phyloP scores from a whole-genome alignment of 2,113 vertebrate species.

The Myrmophylax atrothorax region DNA sequence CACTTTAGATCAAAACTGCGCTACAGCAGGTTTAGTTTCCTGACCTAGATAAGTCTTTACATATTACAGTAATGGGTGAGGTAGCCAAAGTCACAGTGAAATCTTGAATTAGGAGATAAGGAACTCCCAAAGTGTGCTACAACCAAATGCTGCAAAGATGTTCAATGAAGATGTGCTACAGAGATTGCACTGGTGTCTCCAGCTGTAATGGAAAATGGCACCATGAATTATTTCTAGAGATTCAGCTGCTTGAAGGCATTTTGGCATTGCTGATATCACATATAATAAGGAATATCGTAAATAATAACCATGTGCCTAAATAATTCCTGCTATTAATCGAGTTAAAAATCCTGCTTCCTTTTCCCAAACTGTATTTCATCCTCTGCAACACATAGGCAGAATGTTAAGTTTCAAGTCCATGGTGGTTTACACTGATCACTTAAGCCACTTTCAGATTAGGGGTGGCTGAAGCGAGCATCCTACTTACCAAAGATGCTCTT shows the following conservation, averaged over 20 bases:
- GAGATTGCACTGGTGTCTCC: not conserved
- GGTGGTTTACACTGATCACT: not conserved
- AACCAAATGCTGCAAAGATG: not conserved
- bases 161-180: not conserved
- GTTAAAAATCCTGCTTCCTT: not conserved
- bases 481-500: not conserved
- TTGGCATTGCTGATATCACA: not conserved
- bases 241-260: not conserved
- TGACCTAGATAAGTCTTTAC: constrained; percentile 54
- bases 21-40: constrained; percentile 50
- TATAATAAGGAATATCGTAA: not conserved
- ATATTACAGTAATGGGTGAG: constrained; percentile 29
- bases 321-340: not conserved
- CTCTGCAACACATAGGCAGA: not conserved
- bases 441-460: constrained; percentile 20
- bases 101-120: not conserved
- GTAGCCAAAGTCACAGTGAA: constrained; percentile 6
- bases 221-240: not conserved
- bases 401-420: not conserved
- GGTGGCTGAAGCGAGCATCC: not conserved
- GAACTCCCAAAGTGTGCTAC: not conserved
- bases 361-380: not conserved
- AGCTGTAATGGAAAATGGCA: not conserved
- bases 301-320: not conserved
- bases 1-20: constrained; percentile 41